These are phyloP conservation scores for Lochmaea capreae DNA, from an alignment of 2,888 invertebrate species.

Conservation along the genomic window DNA sequence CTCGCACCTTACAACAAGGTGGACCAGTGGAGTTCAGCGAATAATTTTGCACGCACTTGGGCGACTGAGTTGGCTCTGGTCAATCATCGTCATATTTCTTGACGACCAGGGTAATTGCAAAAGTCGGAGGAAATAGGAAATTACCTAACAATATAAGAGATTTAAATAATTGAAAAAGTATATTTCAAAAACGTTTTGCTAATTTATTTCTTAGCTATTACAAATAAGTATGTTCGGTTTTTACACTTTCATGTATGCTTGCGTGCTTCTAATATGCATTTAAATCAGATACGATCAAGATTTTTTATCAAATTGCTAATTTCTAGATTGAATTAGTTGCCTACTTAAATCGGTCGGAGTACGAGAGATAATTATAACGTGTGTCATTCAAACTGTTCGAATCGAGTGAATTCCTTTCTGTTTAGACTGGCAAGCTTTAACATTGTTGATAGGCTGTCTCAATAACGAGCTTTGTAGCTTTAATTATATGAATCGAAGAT, in stretches of 20 bases:
- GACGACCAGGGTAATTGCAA: no score
- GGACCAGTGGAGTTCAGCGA: no score
- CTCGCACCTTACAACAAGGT: no score
- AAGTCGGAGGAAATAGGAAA: no score
- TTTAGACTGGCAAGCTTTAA: conserved; percentile 9
- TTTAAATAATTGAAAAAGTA: no score
- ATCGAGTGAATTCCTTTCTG: neutral
- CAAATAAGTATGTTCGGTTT: neutral
- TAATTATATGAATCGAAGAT: neutral
- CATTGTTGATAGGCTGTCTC: conserved; percentile 20
- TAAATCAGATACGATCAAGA: neutral
- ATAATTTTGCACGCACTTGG: no score
- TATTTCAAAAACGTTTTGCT: no score
- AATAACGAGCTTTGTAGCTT: conserved; percentile 19
- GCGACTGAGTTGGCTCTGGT: no score
- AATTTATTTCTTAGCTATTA: neutral
- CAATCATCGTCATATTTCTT: no score
- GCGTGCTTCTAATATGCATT: neutral
- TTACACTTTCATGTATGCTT: neutral
- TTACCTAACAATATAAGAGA: no score
- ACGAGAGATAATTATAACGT: conserved; percentile 18
- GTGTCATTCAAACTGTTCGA: conserved; percentile 20
- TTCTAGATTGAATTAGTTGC: conserved; percentile 21
- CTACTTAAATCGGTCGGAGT: neutral
- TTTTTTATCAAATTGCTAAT: conserved; percentile 19